Base-by-base conservation (phyloP, 2,888 invertebrate species). In the Leptopilina drosophilae region DNA sequence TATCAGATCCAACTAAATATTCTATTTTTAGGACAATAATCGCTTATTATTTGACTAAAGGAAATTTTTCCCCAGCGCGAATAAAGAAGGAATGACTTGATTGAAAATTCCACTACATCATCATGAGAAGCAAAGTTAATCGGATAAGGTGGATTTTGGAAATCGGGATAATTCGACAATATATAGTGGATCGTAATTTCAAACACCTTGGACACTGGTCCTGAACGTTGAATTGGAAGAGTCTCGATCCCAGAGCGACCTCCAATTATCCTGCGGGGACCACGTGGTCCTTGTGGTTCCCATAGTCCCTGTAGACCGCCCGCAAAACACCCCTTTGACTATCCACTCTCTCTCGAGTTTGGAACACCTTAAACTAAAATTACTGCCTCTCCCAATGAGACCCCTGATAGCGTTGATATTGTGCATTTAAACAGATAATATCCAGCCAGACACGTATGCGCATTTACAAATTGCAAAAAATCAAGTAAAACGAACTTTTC, bases 291-390 rank as follows among this genome's bases (percentile, higher is more conserved):
- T 85, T 85, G 85, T 85, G 88, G 87, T 88, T 87, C 84, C 87
- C 88, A 79, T 86, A 87, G 86, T 89, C 90, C 89, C 90, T 89
- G 90, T 88, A 88, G 88, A 86, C 88, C 87, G 86, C 84, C 88
- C 89, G 86, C 88, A 87, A 87, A 85, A 79, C 82, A 81, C 82
- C 82, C 80, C 84, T 84, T 78, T 69, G 81, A 77, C 78, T 80
- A 85, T 83, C 81, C 85, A 73, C 56, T 73, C 56, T 73, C 56
- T 73, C 73, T 73, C 26, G 73, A 73, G 56, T 73, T 11, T 3
- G 56, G 56, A 53, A 73, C 73, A 73, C 73, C 73, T 73, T 73
- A 73, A 42, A 73, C 73, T 56, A 73, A 73, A 73, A 73, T 73
- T 73, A 73, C 73, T 73, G 56, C 73, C 56, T 73, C 53, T n/a